Conservation (phyloP, 2,797 vertebrate species). For the Acrocephalus scirpaceus region DNA sequence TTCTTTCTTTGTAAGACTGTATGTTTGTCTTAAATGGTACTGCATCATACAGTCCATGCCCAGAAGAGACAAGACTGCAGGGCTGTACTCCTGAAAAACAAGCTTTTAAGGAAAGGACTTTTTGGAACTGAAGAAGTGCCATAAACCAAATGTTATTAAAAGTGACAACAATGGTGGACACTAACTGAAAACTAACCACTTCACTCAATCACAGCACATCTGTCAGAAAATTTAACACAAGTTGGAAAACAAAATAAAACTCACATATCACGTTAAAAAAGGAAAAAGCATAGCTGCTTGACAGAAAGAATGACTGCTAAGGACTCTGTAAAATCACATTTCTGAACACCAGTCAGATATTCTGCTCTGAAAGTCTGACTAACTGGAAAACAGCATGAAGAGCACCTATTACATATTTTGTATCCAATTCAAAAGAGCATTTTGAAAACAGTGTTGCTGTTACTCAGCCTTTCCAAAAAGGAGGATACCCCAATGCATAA, state of each 20-base stretch:
- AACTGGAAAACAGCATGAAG: not conserved
- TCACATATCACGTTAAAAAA: not conserved
- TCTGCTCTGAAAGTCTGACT: not conserved
- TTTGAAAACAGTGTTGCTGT: not conserved
- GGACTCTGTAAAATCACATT: not conserved
- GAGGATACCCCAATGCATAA: fast-evolving
- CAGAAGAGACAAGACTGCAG: not conserved
- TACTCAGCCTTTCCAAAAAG: not conserved
- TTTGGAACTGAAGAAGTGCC: not conserved
- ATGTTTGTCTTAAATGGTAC: not conserved
- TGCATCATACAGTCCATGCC: not conserved
- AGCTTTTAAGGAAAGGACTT: not conserved
- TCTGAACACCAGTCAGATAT: not conserved
- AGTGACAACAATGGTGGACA: not conserved
- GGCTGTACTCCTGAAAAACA: not conserved
- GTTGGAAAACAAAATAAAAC: not conserved
- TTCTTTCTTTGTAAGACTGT: not conserved
- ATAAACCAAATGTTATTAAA: not conserved
- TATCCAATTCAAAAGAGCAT: not conserved
- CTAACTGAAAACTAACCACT: not conserved
- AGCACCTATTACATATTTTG: not conserved
- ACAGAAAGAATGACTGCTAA: conserved; percentile 14
- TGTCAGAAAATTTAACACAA: not conserved
- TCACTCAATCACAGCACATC: not conserved
- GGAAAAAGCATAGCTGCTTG: not conserved